These are phyloP conservation scores for Peucedramus taeniatus DNA, from an alignment of 2,113 vertebrate species.

Conservation along the genomic window DNA sequence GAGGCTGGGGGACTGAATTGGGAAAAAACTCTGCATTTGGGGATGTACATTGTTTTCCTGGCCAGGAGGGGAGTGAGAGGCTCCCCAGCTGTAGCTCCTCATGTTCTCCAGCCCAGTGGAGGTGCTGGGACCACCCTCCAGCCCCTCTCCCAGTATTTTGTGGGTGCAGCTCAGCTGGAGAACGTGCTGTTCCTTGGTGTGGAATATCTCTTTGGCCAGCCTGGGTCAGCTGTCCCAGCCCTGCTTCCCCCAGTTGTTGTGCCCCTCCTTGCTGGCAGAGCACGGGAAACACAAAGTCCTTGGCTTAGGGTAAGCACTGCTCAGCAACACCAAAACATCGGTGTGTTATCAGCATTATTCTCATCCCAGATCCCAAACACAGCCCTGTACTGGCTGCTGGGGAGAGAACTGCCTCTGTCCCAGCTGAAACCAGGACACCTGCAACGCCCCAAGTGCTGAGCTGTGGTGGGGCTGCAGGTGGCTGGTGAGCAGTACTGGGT, in stretches of 20 bases:
- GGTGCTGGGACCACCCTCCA: background rate
- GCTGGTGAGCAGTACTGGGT: fast-evolving
- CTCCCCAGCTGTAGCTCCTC: background rate
- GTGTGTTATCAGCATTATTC: background rate
- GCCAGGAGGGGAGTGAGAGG: background rate
- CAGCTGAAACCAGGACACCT: background rate
- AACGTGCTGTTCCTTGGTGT: background rate
- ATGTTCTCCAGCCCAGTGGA: fast-evolving
- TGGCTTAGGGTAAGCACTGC: background rate
- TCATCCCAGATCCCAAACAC: background rate
- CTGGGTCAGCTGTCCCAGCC: background rate
- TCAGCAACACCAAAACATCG: background rate
- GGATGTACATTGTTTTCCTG: background rate
- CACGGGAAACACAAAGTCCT: background rate
- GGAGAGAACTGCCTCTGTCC: background rate
- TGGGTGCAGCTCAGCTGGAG: background rate
- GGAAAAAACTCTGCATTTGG: background rate
- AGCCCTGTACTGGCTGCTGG: background rate
- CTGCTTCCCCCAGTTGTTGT: background rate
- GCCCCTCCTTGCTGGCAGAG: background rate
- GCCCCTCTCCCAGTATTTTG: background rate
- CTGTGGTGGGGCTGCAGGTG: background rate
- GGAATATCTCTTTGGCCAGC: background rate
- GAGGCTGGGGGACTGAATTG: no score
- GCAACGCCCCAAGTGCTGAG: fast-evolving